These are phyloP conservation scores for Lordiphosa mommai DNA, from an alignment of 1,140 invertebrate genomes.

Conservation along the genomic window DNA sequence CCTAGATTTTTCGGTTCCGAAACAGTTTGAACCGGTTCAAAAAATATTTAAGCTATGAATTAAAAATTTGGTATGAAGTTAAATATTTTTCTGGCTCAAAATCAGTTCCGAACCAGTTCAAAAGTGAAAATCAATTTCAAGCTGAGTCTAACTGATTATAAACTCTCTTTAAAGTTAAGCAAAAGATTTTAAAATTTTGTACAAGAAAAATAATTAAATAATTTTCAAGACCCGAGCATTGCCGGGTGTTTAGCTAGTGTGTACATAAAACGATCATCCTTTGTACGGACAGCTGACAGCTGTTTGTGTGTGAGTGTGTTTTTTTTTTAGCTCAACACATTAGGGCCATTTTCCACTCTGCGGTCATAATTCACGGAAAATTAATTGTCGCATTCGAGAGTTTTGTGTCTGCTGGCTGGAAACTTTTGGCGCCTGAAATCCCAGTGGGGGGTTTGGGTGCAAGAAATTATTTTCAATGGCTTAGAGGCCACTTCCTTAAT, in stretches of 20 bases:
- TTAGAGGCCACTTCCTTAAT: slow-evolving; percentile 7
- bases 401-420: slow-evolving; percentile 19
- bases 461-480: background rate
- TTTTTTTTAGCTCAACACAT: slow-evolving; percentile 57
- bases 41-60: too few species aligned
- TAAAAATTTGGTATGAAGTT: too few species aligned
- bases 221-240: background rate
- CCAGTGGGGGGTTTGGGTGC: background rate
- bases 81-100: too few species aligned
- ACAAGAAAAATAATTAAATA: too few species aligned
- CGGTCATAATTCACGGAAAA: slow-evolving; percentile 71
- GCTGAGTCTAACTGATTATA: too few species aligned
- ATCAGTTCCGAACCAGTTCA: too few species aligned
- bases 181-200: too few species aligned
- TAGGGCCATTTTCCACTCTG: slow-evolving; percentile 62
- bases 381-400: slow-evolving; percentile 68
- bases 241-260: background rate
- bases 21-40: too few species aligned
- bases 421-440: slow-evolving; percentile 4
- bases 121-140: too few species aligned
- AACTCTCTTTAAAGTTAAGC: too few species aligned
- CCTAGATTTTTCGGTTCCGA: too few species aligned
- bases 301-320: slow-evolving; percentile 46
- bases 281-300: slow-evolving; percentile 39
- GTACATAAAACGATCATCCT: background rate